Evolutionary conservation across 2,113 vertebrate species (phyloP).

Genomic region (Bubo blakistoni): DNA sequence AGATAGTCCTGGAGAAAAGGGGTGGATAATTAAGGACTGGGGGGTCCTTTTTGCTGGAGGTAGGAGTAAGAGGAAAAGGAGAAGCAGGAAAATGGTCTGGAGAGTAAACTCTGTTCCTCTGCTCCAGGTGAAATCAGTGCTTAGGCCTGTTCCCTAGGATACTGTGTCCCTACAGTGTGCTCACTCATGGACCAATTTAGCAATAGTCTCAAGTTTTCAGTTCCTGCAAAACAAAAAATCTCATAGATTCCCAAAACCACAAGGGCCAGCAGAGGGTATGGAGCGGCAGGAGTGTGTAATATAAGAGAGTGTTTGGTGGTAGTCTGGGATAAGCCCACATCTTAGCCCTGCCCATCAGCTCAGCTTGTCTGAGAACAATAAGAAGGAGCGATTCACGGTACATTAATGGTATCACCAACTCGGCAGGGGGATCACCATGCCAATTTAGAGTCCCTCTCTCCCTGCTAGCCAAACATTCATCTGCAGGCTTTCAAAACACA

Average conservation of each 20-base stretch:
- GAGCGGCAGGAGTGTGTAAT: background rate
- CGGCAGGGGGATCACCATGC: fast-evolving
- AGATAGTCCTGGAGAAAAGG: background rate
- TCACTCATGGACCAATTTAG: background rate
- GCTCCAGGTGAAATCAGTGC: background rate
- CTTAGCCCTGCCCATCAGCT: background rate
- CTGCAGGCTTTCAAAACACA: background rate
- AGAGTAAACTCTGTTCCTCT: background rate
- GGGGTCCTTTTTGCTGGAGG: fast-evolving
- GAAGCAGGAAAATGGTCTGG: background rate
- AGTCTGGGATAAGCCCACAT: background rate
- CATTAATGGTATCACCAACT: background rate
- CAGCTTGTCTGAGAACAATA: background rate
- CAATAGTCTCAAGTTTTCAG: background rate
- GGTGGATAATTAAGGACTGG: background rate
- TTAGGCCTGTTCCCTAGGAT: background rate
- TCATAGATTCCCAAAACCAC: background rate
- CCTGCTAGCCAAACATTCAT: background rate
- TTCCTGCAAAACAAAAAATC: constrained; percentile 14
- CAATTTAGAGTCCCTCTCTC: background rate
- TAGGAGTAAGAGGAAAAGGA: background rate
- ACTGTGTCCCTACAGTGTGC: background rate
- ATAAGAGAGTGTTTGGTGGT: background rate
- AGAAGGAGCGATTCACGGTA: background rate
- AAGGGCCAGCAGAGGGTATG: background rate